These are phyloP conservation scores for Drosophila antonietae DNA, from an alignment of 2,888 invertebrate species.

Conservation along the genomic window DNA sequence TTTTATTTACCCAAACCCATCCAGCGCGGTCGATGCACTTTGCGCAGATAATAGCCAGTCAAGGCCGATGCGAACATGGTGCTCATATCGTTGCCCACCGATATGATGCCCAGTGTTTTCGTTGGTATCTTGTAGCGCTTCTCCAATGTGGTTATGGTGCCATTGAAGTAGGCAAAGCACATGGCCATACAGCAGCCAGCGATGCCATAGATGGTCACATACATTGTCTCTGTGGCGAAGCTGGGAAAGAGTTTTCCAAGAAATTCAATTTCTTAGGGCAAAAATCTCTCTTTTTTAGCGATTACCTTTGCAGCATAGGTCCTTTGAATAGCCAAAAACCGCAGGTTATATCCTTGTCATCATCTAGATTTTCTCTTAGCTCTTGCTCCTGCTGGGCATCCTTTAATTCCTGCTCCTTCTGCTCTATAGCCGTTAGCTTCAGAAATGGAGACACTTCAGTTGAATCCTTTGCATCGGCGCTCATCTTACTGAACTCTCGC, in stretches of 20 bases:
- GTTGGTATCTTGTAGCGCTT: conserved; percentile 90
- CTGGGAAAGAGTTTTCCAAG: conserved; percentile 43
- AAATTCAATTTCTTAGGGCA: neutral
- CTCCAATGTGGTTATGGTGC: conserved; percentile 89
- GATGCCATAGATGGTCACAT: conserved; percentile 88
- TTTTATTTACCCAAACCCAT: conserved; percentile 86
- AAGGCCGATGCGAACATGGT: conserved; percentile 88
- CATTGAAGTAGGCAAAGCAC: conserved; percentile 89
- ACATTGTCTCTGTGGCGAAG: conserved; percentile 83
- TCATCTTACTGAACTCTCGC: conserved; percentile 16
- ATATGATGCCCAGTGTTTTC: conserved; percentile 88
- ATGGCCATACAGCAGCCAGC: conserved; percentile 88
- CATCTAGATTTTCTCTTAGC: neutral
- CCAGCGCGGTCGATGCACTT: conserved; percentile 90
- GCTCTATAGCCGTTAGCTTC: neutral
- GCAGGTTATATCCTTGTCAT: conserved; percentile 82
- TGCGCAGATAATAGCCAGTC: conserved; percentile 89
- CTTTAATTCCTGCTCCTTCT: conserved; percentile 5
- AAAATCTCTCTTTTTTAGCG: neutral
- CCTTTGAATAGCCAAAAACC: conserved; percentile 87
- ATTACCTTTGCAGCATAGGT: conserved; percentile 86
- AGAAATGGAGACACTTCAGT: conserved; percentile 28
- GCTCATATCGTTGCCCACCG: conserved; percentile 90
- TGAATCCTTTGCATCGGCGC: conserved; percentile 10
- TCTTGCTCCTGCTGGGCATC: neutral